These are phyloP conservation scores for Ectemnius continuus DNA, from an alignment of 2,888 invertebrate species.

Conservation along the genomic window DNA sequence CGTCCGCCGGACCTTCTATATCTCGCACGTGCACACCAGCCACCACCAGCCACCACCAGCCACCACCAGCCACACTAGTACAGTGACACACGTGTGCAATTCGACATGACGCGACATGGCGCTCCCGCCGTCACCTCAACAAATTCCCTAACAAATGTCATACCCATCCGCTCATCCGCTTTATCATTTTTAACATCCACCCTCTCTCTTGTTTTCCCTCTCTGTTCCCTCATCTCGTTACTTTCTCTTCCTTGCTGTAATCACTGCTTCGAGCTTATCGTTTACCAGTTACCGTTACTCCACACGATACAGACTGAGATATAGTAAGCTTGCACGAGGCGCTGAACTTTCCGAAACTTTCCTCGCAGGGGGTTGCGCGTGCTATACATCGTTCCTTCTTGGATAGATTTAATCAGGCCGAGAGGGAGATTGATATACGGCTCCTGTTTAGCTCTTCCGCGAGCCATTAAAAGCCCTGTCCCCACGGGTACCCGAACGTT, in stretches of 20 bases:
- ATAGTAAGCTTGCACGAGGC: background rate
- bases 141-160: constrained; percentile 1
- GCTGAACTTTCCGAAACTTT: background rate
- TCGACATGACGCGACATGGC: too few species aligned
- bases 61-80: too few species aligned
- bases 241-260: background rate
- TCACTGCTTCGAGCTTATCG: constrained; percentile 2
- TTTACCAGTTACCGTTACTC: background rate
- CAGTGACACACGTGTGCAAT: too few species aligned
- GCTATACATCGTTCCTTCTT: background rate
- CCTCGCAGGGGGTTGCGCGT: background rate
- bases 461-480: too few species aligned
- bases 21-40: constrained; percentile 32
- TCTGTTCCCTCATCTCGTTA: background rate
- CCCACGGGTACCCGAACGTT: too few species aligned
- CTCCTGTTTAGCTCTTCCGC: too few species aligned
- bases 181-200: background rate
- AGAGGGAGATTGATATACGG: constrained; percentile 3
- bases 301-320: background rate
- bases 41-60: background rate
- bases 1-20: constrained; percentile 32
- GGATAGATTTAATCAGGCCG: constrained; percentile 2
- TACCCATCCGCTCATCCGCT: background rate
- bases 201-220: background rate
- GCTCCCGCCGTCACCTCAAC: too few species aligned